A percentile compares a stretch with the other conserved stretches of the same genome.
These are phyloP conservation scores for Catharus bicknelli DNA, from an alignment of 2,113 vertebrate genomes.

Conservation along the genomic window DNA sequence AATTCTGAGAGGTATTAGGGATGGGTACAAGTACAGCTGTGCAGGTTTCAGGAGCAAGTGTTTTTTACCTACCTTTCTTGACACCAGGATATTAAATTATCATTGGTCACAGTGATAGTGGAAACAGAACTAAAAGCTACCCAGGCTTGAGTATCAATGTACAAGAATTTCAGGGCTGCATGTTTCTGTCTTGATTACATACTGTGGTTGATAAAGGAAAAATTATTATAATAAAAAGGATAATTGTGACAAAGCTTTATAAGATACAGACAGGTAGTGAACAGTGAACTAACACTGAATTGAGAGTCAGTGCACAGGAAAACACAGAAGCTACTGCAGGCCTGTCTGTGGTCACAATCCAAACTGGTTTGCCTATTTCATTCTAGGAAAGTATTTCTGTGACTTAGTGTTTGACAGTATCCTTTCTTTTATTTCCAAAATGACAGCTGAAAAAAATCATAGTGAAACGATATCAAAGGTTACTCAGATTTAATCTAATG, in stretches of 20 bases:
- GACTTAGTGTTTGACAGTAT: not conserved
- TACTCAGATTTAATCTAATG: not conserved
- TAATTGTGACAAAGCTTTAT: not conserved
- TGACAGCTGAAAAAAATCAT: not conserved
- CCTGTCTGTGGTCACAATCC: not conserved
- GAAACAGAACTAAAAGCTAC: not conserved
- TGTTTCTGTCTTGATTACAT: not conserved
- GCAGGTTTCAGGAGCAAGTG: not conserved
- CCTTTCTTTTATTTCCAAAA: not conserved
- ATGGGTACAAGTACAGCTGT: not conserved
- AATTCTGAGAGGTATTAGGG: not conserved
- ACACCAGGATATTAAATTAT: not conserved
- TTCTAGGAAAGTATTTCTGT: not conserved
- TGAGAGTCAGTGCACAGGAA: not conserved
- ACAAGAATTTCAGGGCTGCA: not conserved
- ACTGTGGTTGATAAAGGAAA: not conserved
- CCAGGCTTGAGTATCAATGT: not conserved
- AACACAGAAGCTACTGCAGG: not conserved
- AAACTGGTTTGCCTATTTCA: not conserved
- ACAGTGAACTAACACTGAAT: not conserved
- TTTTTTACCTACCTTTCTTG: not conserved
- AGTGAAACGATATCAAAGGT: not conserved
- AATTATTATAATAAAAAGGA: not conserved
- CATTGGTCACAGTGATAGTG: not conserved
- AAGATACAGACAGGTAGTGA: not conserved